Evolutionary conservation across 2,113 vertebrate species (phyloP).

Genomic region (Apaloderma vittatum): DNA sequence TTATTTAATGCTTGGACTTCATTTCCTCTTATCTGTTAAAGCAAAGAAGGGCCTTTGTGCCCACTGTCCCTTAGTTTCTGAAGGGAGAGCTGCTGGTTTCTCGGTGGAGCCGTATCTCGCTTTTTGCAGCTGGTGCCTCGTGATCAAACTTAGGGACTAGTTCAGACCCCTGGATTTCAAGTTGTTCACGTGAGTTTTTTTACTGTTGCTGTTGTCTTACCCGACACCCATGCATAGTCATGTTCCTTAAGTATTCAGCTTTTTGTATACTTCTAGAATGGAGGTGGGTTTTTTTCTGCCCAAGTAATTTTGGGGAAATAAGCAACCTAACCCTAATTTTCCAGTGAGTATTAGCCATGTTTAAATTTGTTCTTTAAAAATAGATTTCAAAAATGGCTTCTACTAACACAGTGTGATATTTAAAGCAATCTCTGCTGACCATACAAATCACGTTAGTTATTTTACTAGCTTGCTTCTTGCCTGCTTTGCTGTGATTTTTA

Average conservation of each 20-base stretch:
- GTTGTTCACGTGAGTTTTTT: not conserved
- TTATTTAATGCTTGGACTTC: not conserved
- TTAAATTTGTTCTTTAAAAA: not conserved
- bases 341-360: not conserved
- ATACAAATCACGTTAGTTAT: slow-evolving; percentile 37
- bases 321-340: not conserved
- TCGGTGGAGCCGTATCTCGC: not conserved
- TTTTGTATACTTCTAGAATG: not conserved
- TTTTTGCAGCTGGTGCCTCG: not conserved
- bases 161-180: not conserved
- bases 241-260: not conserved
- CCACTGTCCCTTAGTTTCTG: not conserved
- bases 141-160: not conserved
- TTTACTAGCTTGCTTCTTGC: slow-evolving; percentile 11
- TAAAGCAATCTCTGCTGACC: slow-evolving; percentile 38
- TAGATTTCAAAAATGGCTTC: not conserved
- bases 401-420: not conserved
- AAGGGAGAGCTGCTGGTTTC: not conserved
- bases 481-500: slow-evolving; percentile 7
- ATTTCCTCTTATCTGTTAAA: not conserved
- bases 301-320: not conserved
- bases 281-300: not conserved
- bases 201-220: not conserved
- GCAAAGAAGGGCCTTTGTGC: not conserved
- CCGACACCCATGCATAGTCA: not conserved